These are phyloP conservation scores for Tachysurus fulvidraco DNA, from an alignment of 2,113 vertebrate species.

Conservation along the genomic window DNA sequence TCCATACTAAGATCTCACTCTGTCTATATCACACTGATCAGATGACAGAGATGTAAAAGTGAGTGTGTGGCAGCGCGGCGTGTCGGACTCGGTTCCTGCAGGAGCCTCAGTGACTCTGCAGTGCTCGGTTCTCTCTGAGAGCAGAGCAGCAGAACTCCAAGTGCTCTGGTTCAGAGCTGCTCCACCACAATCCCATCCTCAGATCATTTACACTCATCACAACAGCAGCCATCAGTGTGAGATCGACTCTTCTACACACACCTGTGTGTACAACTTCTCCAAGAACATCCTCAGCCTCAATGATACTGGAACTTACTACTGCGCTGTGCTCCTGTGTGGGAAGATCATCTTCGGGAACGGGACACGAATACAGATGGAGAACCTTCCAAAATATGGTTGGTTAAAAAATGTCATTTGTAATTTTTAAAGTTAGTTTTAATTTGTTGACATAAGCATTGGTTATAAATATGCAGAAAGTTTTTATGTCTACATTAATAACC, in stretches of 20 bases:
- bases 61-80: no score
- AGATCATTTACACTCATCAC: neutral
- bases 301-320: constrained; percentile 33
- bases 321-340: constrained; percentile 58
- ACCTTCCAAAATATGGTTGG: neutral
- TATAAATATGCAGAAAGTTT: neutral
- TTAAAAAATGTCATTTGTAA: neutral
- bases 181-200: no score
- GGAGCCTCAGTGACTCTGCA: no score
- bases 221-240: no score
- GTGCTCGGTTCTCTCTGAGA: no score
- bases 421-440: neutral
- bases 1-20: neutral
- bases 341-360: constrained; percentile 57
- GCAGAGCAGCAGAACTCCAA: no score
- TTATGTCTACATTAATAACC: neutral
- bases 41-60: constrained; percentile 15
- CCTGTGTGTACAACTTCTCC: constrained; percentile 4
- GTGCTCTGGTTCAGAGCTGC: no score
- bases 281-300: constrained; percentile 11
- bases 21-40: neutral
- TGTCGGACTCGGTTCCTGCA: no score
- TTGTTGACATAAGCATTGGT: neutral
- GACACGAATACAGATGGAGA: constrained; percentile 35
- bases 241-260: constrained; percentile 1